Base-by-base conservation (phyloP, 2,888 invertebrate genomes). In the Eucera pruinosa region DNA sequence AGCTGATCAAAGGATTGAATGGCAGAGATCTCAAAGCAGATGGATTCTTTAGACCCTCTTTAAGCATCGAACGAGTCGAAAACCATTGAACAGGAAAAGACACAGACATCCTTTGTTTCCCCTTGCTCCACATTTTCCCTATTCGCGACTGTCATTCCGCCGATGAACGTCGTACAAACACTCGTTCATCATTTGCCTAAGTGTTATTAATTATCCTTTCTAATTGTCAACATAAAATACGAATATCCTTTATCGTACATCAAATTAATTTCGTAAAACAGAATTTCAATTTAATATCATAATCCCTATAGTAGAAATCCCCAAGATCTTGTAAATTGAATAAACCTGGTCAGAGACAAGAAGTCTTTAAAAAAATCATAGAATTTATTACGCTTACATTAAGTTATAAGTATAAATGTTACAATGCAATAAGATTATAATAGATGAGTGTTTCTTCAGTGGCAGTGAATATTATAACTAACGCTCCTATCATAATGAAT, bases 1-100 rank as follows among this genome's bases (percentile, higher is more conserved):
- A 66, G 58, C 66, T 58, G 66, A 66, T 66, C 66, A 66, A 66
- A 66, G n/a, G 66, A 48, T n/a, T 66, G 47, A 66, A 58, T 66
- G 27, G 66, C 58, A 58, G 20, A 39, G 66, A 39, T 66, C 66
- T 66, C 58, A 66, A 66, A 66, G 66, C 47, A n/a, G 66, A 48
- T 58, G 58, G 47, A 66, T 58, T 66, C 58, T 58, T 57, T 47
- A 39, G 58, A 47, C 47, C 58, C 66, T 66, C 58, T 47, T 57
- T 58, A 66, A 66, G 47, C 36, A 48, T 66, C 66, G 66, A 66
- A 58, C 58, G 18, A 58, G 58, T 66, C 66, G 58, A 58, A 66
- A 66, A 66, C 47, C 66, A 66, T 66, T 66, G 66, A 66, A 66
- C 66, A 66, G 66, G 66, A 66, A 66, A 66, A 66, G 66, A 58